Evolutionary conservation across 2,888 invertebrate genomes (phyloP), one percentile per base, ranked within the genome.

Genomic region (Lobophora halterata): DNA sequence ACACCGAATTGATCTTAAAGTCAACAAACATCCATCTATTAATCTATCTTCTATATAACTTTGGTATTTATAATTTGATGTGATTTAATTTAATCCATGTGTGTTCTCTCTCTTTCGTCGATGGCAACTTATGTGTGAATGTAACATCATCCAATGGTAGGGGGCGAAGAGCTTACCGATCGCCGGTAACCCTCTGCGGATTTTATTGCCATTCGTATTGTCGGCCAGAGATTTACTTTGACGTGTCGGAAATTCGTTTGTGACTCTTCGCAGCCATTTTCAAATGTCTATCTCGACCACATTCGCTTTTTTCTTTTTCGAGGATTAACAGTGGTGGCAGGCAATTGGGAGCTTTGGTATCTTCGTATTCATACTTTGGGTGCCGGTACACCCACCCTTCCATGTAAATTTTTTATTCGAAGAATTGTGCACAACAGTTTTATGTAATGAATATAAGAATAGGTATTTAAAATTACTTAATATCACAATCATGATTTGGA

Each of bases 191-290:
- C 70, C 71, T 65, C 71, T 65, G 64, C 55, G 83, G 85, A 80
- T 85, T 86, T 83, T 79, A 79, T 78, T 82, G 80, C 81, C 83
- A 83, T 82, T 77, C 85, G 79, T 79, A 78, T 81, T 85, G 81
- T 79, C 80, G 75, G 64, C 64, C 68, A 71, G 79, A 83, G 83
- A 82, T 83, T 86, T 85, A 79, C 78, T 79, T 78, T 82, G 85
- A 85, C 83, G 71, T 71, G 74, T 80, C 60, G 81, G 71, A 74
- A 82, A 80, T 83, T 77, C 79, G 82, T 74, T 79, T 78, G 80
- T 79, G 76, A 73, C 75, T 77, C 68, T 61, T 76, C 68, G 64
- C 63, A 59, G 65, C 62, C 63, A 71, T 72, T 71, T 65, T 49
- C 58, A 52, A 56, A 52, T 60, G 62, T 62, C 65, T 69, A 62